Evolutionary conservation across 2,113 vertebrate species (phyloP).

Genomic region (Paramormyrops kingsleyae): DNA sequence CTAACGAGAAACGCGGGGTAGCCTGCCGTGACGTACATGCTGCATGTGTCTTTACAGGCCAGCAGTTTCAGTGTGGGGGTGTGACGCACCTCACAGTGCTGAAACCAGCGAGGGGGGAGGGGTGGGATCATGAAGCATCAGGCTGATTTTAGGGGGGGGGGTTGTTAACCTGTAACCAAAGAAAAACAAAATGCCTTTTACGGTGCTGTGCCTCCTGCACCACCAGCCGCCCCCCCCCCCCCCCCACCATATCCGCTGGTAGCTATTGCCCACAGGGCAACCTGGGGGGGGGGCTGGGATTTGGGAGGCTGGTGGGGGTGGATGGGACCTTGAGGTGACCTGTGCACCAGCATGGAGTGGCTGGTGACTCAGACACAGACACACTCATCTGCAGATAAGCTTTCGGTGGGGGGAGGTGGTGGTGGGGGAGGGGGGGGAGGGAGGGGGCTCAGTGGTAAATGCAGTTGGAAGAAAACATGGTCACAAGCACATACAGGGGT

Average conservation of each 20-base stretch:
- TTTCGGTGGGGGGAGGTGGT: neutral
- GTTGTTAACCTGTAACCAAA: neutral
- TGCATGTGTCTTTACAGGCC: neutral
- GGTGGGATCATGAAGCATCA: neutral
- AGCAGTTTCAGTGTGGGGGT: neutral
- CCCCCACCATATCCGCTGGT: neutral
- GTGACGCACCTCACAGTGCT: neutral
- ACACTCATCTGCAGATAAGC: neutral
- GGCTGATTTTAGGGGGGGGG: neutral
- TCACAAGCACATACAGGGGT: neutral
- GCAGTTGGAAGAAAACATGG: neutral
- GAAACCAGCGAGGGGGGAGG: neutral
- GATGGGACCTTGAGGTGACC: neutral
- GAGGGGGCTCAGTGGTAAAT: neutral
- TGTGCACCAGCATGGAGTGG: neutral
- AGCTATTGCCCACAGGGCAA: neutral
- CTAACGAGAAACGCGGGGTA: neutral
- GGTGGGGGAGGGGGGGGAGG: rapidly evolving
- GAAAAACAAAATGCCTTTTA: neutral
- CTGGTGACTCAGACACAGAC: neutral
- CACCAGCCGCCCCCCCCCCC: neutral
- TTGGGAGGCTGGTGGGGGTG: neutral
- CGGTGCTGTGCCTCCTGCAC: neutral
- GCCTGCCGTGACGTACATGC: neutral
- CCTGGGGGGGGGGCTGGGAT: neutral